These are phyloP conservation scores for Eumeta japonica DNA, from an alignment of 1,140 invertebrate species.

Conservation along the genomic window DNA sequence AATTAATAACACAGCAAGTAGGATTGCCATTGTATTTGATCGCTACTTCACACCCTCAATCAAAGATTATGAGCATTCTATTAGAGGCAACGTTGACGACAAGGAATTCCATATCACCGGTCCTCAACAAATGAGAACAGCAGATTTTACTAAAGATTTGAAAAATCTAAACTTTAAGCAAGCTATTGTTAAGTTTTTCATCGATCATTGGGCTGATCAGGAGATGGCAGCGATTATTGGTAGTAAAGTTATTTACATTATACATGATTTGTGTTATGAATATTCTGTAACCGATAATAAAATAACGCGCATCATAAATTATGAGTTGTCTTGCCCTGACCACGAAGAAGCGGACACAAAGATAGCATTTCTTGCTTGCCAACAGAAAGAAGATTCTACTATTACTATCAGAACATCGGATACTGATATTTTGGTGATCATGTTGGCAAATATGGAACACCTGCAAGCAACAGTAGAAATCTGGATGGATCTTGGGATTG, in stretches of 20 bases:
- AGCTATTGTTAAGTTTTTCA: conserved; percentile 28
- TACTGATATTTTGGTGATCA: conserved; percentile 24
- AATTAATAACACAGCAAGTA: conserved; percentile 11
- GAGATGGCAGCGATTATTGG: conserved; percentile 14
- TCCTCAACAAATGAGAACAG: conserved; percentile 14
- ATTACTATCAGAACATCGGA: conserved; percentile 20
- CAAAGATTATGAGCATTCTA: conserved; percentile 22
- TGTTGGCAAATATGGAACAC: conserved; percentile 26
- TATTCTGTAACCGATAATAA: no score
- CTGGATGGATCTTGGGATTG: conserved; percentile 15
- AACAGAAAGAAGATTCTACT: conserved; percentile 12
- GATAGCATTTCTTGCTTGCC: conserved; percentile 20
- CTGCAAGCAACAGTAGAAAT: conserved; percentile 16
- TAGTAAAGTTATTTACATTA: conserved; percentile 10
- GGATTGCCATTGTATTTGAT: conserved; percentile 15
- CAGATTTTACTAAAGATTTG: conserved; percentile 22
- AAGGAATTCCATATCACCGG: conserved; percentile 21
- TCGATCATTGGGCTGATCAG: conserved; percentile 18
- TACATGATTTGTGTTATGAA: no score
- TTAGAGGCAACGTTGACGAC: conserved; percentile 14
- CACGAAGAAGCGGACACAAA: conserved; percentile 31
- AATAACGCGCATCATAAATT: no score
- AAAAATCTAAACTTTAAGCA: conserved; percentile 29
- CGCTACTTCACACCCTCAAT: conserved; percentile 16
- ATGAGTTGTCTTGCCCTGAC: conserved; percentile 16